Conservation (phyloP, 2,797 vertebrate genomes). For the Pseudochromis fuscus region DNA sequence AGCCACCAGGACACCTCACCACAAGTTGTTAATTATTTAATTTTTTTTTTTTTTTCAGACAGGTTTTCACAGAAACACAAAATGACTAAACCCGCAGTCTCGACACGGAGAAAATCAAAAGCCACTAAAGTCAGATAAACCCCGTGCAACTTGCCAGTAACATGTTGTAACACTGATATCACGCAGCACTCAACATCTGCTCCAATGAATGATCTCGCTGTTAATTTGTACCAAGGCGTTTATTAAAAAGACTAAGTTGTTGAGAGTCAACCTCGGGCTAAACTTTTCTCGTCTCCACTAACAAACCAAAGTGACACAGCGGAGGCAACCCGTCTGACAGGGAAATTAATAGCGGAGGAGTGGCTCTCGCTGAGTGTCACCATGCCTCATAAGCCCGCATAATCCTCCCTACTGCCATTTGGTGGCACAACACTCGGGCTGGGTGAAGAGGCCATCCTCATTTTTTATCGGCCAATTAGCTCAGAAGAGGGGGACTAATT, state of each 20-base stretch:
- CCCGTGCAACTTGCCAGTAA: slow-evolving; percentile 26
- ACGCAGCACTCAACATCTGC: slow-evolving; percentile 24
- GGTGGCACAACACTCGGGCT: slow-evolving; percentile 75
- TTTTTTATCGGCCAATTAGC: slow-evolving; percentile 85
- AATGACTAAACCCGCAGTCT: slow-evolving; percentile 14
- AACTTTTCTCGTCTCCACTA: slow-evolving; percentile 41
- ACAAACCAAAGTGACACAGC: slow-evolving; percentile 58
- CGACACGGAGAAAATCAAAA: slow-evolving; percentile 35
- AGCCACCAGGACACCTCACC: too few relatives aligned
- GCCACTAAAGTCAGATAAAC: slow-evolving; percentile 29
- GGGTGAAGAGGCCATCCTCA: slow-evolving; percentile 83
- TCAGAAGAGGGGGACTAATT: slow-evolving; percentile 81
- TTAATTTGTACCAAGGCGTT: slow-evolving; percentile 18
- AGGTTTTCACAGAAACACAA: slow-evolving; percentile 6
- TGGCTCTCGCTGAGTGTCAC: slow-evolving; percentile 70
- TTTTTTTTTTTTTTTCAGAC: slow-evolving; percentile 8
- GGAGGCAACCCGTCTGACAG: slow-evolving; percentile 53
- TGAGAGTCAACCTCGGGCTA: slow-evolving; percentile 22
- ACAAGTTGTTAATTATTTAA: too few relatives aligned
- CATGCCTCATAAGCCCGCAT: slow-evolving; percentile 77
- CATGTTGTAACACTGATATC: slow-evolving; percentile 35
- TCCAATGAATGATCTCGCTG: slow-evolving; percentile 28
- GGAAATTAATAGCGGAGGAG: slow-evolving; percentile 73
- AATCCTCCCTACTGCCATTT: slow-evolving; percentile 76
- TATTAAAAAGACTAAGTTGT: slow-evolving; percentile 27